Evolutionary conservation across 1,140 invertebrate genomes (phyloP).

Genomic region (Hermatobates lingyangjiaoensis): DNA sequence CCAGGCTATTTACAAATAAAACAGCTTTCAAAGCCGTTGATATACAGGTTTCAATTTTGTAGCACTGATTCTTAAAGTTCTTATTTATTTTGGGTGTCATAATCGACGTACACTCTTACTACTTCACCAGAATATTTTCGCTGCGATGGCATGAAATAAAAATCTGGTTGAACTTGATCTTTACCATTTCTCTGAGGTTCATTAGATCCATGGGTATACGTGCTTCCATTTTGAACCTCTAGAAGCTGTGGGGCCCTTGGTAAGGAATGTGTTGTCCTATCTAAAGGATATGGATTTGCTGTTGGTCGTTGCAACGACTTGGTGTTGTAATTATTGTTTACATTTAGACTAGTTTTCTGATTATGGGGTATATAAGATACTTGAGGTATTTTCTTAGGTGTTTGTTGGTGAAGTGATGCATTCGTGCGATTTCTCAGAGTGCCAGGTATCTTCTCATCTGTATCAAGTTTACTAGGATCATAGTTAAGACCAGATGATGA

Average conservation of each 20-base stretch:
- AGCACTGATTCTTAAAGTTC: background rate
- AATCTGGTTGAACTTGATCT: conserved; percentile 47
- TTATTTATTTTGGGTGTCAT: conserved; percentile 36
- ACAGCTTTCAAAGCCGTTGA: no score
- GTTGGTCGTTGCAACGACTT: conserved; percentile 36
- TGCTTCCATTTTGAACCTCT: conserved; percentile 23
- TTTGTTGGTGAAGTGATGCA: conserved; percentile 13
- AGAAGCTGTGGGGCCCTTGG: conserved; percentile 23
- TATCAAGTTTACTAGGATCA: conserved; percentile 65
- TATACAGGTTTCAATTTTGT: no score
- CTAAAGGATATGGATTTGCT: conserved; percentile 17
- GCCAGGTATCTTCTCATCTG: conserved; percentile 43
- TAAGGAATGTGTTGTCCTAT: conserved; percentile 28
- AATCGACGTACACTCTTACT: conserved; percentile 76
- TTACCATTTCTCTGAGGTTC: conserved; percentile 20
- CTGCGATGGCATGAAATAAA: conserved; percentile 89
- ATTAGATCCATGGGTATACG: conserved; percentile 28
- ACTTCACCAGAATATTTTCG: conserved; percentile 81
- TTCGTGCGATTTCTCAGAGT: background rate
- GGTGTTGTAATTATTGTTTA: conserved; percentile 31
- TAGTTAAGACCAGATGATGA: conserved; percentile 66
- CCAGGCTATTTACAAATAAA: no score
- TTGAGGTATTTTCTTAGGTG: conserved; percentile 12
- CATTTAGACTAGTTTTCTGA: no score
- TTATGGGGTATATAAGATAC: conserved; percentile 6